Conservation (phyloP, 1,140 invertebrate genomes). For the Nylanderia fulva region DNA sequence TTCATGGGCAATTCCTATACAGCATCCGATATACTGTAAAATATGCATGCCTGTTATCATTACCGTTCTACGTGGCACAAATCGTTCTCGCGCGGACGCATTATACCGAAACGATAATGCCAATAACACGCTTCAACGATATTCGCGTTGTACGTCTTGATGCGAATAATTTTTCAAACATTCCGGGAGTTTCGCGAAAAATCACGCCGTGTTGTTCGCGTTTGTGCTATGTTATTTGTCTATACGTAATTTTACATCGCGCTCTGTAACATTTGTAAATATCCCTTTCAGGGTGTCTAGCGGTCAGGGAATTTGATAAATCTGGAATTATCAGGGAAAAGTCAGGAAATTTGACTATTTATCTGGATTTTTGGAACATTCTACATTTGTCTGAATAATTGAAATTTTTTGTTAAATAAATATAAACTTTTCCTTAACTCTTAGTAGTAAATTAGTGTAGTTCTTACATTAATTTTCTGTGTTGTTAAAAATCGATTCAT, state of each 20-base stretch:
- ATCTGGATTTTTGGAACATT: no score
- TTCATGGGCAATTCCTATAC: conserved; percentile 60
- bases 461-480: no score
- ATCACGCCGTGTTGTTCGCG: not conserved
- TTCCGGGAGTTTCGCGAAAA: not conserved
- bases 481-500: no score
- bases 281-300: no score
- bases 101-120: conserved; percentile 36
- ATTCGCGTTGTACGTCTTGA: not conserved
- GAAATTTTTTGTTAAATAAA: no score
- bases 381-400: no score
- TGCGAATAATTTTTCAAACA: conserved; percentile 38
- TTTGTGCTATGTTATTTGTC: not conserved
- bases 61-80: conserved; percentile 20
- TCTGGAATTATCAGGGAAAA: no score
- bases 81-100: conserved; percentile 6
- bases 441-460: no score
- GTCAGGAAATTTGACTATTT: no score
- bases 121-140: conserved; percentile 43
- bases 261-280: not conserved
- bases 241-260: not conserved
- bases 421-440: no score
- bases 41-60: conserved; percentile 64
- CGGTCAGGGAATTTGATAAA: no score
- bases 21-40: conserved; percentile 48